Evolutionary conservation across 2,888 invertebrate genomes (phyloP).

Genomic region (Neoascia interrupta): DNA sequence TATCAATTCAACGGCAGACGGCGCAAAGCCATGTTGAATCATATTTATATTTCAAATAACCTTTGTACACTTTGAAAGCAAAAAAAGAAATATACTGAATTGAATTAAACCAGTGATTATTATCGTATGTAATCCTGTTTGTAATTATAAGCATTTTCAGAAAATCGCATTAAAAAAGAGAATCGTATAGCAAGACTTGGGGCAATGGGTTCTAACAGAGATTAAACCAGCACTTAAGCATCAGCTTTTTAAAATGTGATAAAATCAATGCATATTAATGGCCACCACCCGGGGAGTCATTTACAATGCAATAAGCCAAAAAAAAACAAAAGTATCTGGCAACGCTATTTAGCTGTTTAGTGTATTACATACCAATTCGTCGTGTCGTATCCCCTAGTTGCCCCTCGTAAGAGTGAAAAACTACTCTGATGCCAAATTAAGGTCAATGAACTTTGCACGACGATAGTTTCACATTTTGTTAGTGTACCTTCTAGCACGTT

Average conservation of each 20-base stretch:
- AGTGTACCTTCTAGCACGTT: slow-evolving; percentile 29
- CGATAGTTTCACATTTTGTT: slow-evolving; percentile 68
- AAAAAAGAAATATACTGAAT: too few relatives aligned
- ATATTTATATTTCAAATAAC: too few relatives aligned
- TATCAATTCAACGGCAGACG: too few relatives aligned
- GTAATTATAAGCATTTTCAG: too few relatives aligned
- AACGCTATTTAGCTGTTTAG: slow-evolving; percentile 12
- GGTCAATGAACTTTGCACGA: slow-evolving; percentile 58
- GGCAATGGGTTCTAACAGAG: too few relatives aligned
- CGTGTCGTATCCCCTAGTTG: slow-evolving; percentile 6
- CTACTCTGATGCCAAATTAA: slow-evolving; percentile 66
- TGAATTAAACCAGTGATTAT: too few relatives aligned
- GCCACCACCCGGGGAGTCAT: neutral
- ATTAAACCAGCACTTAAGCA: too few relatives aligned
- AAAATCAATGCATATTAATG: neutral
- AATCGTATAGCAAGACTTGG: too few relatives aligned
- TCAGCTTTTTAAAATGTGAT: neutral
- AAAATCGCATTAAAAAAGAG: too few relatives aligned
- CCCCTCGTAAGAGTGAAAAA: slow-evolving; percentile 41
- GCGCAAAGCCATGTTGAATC: too few relatives aligned
- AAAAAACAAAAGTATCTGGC: slow-evolving; percentile 3
- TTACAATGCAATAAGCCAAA: neutral
- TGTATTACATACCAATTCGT: slow-evolving; percentile 12
- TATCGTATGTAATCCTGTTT: too few relatives aligned
- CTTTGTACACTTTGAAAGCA: too few relatives aligned